Percentiles rank a stretch among this genome's conserved stretches.
These are phyloP conservation scores for Didymodactylos carnosus DNA, from an alignment of 2,888 invertebrate species.

Conservation along the genomic window DNA sequence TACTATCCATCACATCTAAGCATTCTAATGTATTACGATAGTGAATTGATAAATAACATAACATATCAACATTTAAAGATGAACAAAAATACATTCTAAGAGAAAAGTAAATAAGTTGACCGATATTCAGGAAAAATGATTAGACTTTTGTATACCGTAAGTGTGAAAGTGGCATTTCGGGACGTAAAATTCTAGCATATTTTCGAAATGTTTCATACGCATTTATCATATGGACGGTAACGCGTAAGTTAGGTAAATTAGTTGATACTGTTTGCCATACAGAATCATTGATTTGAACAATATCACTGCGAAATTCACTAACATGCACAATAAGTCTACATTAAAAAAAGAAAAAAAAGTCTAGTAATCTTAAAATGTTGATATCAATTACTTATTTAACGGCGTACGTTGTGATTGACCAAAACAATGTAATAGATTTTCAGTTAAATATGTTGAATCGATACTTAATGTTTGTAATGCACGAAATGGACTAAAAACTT, in stretches of 20 bases:
- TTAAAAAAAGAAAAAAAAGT: background rate
- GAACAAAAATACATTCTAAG: constrained; percentile 14
- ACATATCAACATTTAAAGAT: constrained; percentile 6
- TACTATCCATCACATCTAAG: constrained; percentile 6
- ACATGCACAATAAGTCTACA: background rate
- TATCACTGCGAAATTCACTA: background rate
- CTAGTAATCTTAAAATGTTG: background rate
- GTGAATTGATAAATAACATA: constrained; percentile 6
- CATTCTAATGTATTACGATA: constrained; percentile 12
- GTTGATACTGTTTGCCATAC: background rate
- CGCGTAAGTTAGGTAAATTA: background rate
- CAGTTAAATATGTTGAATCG: background rate
- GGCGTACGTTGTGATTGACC: background rate
- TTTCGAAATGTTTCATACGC: constrained; percentile 2
- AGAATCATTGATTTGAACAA: background rate
- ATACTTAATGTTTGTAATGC: background rate
- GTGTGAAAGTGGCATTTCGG: constrained; percentile 2
- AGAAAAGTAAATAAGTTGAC: background rate
- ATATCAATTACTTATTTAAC: background rate
- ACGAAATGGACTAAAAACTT: background rate
- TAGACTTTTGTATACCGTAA: background rate
- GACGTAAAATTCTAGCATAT: background rate
- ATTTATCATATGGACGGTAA: constrained; percentile 7
- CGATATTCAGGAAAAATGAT: too few species aligned
- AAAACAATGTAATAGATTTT: background rate